Percentiles rank a stretch among this genome's conserved stretches.
phyloP scores from a whole-genome alignment of 1,140 invertebrate species.

The Teleogryllus occipitalis region DNA sequence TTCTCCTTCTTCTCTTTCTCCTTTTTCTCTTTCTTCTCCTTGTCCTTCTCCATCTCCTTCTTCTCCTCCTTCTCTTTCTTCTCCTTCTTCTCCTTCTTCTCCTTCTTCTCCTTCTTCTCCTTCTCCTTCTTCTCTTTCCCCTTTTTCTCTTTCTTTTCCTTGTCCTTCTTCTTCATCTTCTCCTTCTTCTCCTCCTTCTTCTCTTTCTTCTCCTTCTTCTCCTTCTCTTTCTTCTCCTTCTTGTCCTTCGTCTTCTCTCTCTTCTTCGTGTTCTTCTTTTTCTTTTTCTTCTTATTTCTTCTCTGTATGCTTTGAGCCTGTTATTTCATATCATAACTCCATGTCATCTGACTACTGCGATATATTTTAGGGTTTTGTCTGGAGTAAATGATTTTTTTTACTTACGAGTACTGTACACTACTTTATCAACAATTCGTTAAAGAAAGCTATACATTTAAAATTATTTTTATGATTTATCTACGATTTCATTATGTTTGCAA shows the following conservation, averaged over 20 bases:
- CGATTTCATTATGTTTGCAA: no score
- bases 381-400: no score
- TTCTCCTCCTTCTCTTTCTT: not conserved
- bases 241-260: no score
- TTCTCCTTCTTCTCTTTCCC: not conserved
- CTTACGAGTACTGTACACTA: no score
- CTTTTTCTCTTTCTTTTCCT: not conserved
- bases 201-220: not conserved
- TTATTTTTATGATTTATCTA: no score
- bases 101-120: not conserved
- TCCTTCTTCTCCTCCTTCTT: not conserved
- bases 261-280: no score
- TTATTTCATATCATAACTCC: constrained; percentile 13
- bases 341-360: no score
- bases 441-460: no score
- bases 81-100: not conserved
- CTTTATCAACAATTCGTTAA: no score
- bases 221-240: constrained; percentile 6
- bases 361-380: no score
- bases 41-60: not conserved
- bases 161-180: not conserved
- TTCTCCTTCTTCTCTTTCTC: not conserved
- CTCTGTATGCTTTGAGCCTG: constrained; percentile 19
- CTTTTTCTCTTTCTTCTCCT: not conserved
- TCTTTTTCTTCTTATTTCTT: constrained; percentile 4